These are phyloP conservation scores for Castor canadensis DNA, from an alignment of 2,113 vertebrate genomes.

Conservation along the genomic window DNA sequence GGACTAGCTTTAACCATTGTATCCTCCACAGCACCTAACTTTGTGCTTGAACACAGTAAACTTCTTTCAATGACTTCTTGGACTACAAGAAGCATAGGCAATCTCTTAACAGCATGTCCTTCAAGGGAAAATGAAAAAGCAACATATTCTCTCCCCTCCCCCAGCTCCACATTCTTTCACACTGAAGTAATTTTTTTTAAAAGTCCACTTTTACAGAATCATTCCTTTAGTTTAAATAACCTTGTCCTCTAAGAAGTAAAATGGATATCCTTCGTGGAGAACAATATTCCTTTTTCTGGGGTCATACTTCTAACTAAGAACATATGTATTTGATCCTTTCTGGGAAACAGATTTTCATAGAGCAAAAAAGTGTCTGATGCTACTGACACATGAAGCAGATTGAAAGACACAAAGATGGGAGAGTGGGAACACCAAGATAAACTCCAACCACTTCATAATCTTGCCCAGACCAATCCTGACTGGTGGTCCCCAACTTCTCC, in stretches of 20 bases:
- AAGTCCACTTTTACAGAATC: neutral
- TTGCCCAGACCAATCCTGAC: conserved; percentile 43
- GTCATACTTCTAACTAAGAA: conserved; percentile 52
- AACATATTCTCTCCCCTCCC: neutral
- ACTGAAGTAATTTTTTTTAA: neutral
- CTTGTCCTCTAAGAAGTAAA: conserved; percentile 42
- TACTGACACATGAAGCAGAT: neutral
- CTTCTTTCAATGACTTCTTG: neutral
- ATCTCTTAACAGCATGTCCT: neutral
- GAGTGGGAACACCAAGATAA: conserved; percentile 21
- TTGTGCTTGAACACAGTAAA: neutral
- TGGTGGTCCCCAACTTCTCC: conserved; percentile 61
- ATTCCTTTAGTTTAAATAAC: conserved; percentile 3
- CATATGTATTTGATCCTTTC: conserved; percentile 25
- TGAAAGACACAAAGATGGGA: conserved; percentile 25
- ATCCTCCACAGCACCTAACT: too few relatives aligned
- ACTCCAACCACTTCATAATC: conserved; percentile 36
- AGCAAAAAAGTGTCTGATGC: neutral
- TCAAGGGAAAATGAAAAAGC: neutral
- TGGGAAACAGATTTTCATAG: conserved; percentile 24
- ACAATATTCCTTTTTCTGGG: neutral
- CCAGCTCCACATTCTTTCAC: conserved; percentile 24
- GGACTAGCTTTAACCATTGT: neutral
- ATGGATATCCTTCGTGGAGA: neutral
- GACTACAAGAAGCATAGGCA: neutral